phyloP scores from a whole-genome alignment of 2,888 invertebrate genomes.

The Keiferia lycopersicella region DNA sequence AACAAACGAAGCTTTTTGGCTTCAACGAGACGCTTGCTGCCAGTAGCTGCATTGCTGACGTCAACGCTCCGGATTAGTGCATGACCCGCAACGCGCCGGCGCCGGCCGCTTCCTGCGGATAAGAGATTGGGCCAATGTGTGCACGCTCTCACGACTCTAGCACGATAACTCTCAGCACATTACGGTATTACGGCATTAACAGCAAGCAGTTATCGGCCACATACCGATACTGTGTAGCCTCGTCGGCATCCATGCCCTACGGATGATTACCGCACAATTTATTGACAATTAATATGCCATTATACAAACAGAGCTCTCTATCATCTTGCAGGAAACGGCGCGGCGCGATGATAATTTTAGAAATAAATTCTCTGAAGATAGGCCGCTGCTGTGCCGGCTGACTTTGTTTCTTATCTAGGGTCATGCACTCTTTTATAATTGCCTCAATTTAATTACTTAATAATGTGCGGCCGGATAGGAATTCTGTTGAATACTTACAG shows the following conservation, averaged over 20 bases:
- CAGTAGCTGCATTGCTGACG: slow-evolving; percentile 34
- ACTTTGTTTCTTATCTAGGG: slow-evolving; percentile 51
- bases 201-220: background rate
- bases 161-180: slow-evolving; percentile 25
- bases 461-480: slow-evolving; percentile 43
- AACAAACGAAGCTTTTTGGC: slow-evolving; percentile 30
- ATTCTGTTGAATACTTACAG: slow-evolving; percentile 9
- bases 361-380: slow-evolving; percentile 39
- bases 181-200: slow-evolving; percentile 11
- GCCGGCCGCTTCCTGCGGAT: slow-evolving; percentile 71
- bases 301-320: slow-evolving; percentile 50
- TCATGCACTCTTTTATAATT: slow-evolving; percentile 41
- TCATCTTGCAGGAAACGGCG: slow-evolving; percentile 54
- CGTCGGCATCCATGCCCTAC: slow-evolving; percentile 6
- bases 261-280: slow-evolving; percentile 35
- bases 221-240: slow-evolving; percentile 18
- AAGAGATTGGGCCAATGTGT: slow-evolving; percentile 58
- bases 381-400: slow-evolving; percentile 42
- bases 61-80: slow-evolving; percentile 56
- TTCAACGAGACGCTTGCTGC: slow-evolving; percentile 26
- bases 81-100: slow-evolving; percentile 63
- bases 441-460: slow-evolving; percentile 49
- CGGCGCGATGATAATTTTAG: slow-evolving; percentile 53
- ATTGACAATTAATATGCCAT: slow-evolving; percentile 45
- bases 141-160: slow-evolving; percentile 57